phyloP scores from a whole-genome alignment of 2,888 invertebrate species.

The Euclidia mi region DNA sequence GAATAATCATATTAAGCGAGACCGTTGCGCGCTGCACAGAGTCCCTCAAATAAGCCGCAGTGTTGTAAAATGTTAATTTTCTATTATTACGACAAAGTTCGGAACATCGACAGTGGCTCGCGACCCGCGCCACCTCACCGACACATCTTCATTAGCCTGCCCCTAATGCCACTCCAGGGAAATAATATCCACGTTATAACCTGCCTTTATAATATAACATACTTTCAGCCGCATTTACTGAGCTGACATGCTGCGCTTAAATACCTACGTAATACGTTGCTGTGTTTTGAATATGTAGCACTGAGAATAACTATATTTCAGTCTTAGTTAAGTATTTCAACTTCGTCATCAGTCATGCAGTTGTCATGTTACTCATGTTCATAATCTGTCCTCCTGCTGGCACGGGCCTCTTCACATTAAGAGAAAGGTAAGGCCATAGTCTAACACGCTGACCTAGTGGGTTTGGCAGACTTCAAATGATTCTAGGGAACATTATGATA shows the following conservation, averaged over 20 bases:
- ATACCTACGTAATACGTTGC: too few relatives aligned
- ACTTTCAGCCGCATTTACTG: conserved; percentile 29
- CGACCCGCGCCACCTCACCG: conserved; percentile 69
- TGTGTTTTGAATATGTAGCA: too few relatives aligned
- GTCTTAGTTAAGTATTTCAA: too few relatives aligned
- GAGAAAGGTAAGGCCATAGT: too few relatives aligned
- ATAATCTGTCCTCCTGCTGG: too few relatives aligned
- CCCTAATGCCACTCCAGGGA: conserved; percentile 76
- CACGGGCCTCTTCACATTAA: too few relatives aligned
- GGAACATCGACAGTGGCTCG: conserved; percentile 56
- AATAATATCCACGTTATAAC: conserved; percentile 67
- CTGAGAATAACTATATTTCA: too few relatives aligned
- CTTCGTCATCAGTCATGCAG: too few relatives aligned
- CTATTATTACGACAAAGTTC: conserved; percentile 57
- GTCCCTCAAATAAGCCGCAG: conserved; percentile 35
- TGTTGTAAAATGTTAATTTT: conserved; percentile 57
- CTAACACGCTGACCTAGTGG: too few relatives aligned
- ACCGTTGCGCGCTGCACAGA: conserved; percentile 21
- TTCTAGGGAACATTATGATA: too few relatives aligned
- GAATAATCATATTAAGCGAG: conserved; percentile 11
- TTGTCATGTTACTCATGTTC: too few relatives aligned
- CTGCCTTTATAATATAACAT: conserved; percentile 43
- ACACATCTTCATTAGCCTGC: conserved; percentile 81
- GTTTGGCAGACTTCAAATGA: too few relatives aligned
- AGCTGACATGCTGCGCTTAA: background rate